Evolutionary conservation across 2,888 invertebrate species (phyloP), one percentile per base, ranked within the genome.

Genomic region (Rhogogaster chlorosoma): DNA sequence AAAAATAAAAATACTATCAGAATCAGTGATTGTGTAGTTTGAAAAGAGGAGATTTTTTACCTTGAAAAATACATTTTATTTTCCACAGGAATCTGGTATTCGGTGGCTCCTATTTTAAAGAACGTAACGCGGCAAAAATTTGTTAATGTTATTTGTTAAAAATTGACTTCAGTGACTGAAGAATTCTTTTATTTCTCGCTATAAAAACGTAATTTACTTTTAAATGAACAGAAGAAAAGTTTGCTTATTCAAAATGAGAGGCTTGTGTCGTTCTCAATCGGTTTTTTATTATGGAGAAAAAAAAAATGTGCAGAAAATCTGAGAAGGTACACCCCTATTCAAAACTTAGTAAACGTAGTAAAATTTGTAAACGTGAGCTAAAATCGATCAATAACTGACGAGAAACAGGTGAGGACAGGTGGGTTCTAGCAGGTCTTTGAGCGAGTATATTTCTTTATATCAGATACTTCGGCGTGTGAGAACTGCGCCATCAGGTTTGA

Each of bases 341-440:
- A 0, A 26, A 61, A 67, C 26, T 67, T 42, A 6, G 49, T n/a
- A 36, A 22, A 42, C 9, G 42, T 12, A 42, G 42, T 77, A 15
- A 53, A 77, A 29, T 29, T 77, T 32, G 49, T 49, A 22, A 49
- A 32, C 45, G 29, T n/a, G 77, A 77, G 77, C 53, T 77, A 10
- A 53, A 77, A 53, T 32, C 53, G 77, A 77, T 45, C 29, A 53
- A 77, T 77, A 22, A 32, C 49, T 53, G 26, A 53, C 29, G 9
- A 77, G 9, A 53, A 53, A 49, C 77, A 77, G 77, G 77, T 77
- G 77, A 53, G 53, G 77, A 77, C 77, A 77, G 77, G 77, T 77
- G 77, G 18, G 77, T 29, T 77, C 49, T 53, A 53, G 77, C 77
- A 77, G 77, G 77, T 77, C 29, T 77, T 77, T 32, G 77, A 77